A percentile compares a stretch with the other conserved stretches of the same genome.
Conservation (phyloP, 1,140 invertebrate genomes). For the Macrostomum lignano region DNA sequence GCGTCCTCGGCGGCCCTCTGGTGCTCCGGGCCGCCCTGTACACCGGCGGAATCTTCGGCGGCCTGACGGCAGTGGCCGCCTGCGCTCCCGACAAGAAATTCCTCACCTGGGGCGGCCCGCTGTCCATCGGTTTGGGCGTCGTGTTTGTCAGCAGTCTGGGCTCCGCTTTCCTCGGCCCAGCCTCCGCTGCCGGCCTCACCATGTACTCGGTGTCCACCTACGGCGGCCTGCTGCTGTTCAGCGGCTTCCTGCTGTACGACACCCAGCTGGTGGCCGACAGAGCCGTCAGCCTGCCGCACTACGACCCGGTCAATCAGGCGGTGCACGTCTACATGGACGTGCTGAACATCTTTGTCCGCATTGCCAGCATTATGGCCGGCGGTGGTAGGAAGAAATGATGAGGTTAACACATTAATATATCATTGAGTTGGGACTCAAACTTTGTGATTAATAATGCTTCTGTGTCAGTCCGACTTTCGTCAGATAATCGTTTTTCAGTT, state of each 20-base stretch:
- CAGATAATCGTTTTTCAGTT: too few relatives aligned
- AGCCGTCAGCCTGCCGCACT: conserved; percentile 47
- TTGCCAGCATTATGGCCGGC: too few relatives aligned
- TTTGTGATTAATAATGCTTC: too few relatives aligned
- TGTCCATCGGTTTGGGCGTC: conserved; percentile 75
- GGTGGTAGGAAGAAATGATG: too few relatives aligned
- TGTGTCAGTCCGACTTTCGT: too few relatives aligned
- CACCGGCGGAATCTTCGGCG: conserved; percentile 70
- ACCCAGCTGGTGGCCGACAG: conserved; percentile 59
- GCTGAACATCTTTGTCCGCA: too few relatives aligned
- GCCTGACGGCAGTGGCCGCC: conserved; percentile 54
- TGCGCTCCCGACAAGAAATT: conserved; percentile 90
- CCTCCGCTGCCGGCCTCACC: too few relatives aligned
- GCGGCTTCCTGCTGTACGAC: conserved; percentile 65
- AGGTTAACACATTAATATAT: too few relatives aligned
- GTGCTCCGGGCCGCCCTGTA: conserved; percentile 63
- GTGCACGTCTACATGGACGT: too few relatives aligned
- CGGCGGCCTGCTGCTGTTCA: conserved; percentile 70
- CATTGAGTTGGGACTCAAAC: too few relatives aligned
- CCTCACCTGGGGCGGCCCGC: conserved; percentile 61
- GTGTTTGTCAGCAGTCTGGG: conserved; percentile 73
- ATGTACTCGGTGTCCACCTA: conserved; percentile 73
- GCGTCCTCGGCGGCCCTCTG: conserved; percentile 52
- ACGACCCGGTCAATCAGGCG: conserved; percentile 83
- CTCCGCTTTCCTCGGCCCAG: too few relatives aligned